Evolutionary conservation across 2,797 vertebrate genomes (phyloP).

Genomic region (Pangasius macronema): DNA sequence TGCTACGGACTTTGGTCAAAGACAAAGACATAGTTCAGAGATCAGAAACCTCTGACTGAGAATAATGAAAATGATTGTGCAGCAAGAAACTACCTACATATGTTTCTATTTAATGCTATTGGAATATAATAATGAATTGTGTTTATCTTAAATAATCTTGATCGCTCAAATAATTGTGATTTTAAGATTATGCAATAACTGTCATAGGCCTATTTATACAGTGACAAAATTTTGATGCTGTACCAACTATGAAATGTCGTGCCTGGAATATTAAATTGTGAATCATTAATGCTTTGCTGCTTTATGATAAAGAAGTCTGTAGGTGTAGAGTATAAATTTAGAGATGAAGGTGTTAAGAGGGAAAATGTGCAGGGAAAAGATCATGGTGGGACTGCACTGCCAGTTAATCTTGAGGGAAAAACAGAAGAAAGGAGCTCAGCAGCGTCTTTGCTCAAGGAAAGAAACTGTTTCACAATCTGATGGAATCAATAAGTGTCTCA

Average conservation of each 20-base stretch:
- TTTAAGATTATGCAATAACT: not conserved
- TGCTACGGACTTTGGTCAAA: not conserved
- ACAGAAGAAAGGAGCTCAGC: not conserved
- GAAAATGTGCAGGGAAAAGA: not conserved
- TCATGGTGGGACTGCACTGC: not conserved
- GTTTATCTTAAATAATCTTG: not conserved
- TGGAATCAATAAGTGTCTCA: not conserved
- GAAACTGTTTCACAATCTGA: not conserved
- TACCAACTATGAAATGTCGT: not conserved
- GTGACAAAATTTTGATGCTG: not conserved
- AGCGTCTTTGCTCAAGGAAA: not conserved
- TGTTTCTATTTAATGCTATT: not conserved
- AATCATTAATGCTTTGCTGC: not conserved
- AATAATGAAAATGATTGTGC: not conserved
- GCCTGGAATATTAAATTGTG: not conserved
- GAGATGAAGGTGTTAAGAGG: not conserved
- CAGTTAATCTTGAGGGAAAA: not conserved
- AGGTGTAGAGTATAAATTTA: conserved; percentile 1
- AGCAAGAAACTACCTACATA: not conserved
- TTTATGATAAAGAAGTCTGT: conserved; percentile 2
- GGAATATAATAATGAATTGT: too few relatives aligned
- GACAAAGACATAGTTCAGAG: not conserved
- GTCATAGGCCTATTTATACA: not conserved
- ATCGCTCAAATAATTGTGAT: not conserved
- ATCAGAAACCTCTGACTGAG: not conserved